These are phyloP conservation scores for Chrysina gloriosa DNA, from an alignment of 2,888 invertebrate species.

Conservation along the genomic window DNA sequence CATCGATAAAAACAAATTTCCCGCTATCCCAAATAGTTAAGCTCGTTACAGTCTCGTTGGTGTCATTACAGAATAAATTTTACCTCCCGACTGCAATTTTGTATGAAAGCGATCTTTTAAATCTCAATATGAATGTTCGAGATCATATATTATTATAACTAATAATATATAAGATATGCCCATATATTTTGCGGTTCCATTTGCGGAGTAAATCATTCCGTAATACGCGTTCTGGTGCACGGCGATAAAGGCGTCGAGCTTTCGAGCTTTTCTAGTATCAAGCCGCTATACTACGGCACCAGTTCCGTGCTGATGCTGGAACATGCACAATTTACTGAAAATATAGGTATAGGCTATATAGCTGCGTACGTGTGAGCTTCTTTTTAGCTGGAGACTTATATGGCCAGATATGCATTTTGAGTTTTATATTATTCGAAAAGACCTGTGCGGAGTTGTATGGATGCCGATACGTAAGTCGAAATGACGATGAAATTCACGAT, in stretches of 20 bases:
- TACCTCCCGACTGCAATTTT: conserved; percentile 14
- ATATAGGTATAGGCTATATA: conserved; percentile 48
- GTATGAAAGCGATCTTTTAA: conserved; percentile 36
- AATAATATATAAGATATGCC: conserved; percentile 59
- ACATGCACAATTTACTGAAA: conserved; percentile 58
- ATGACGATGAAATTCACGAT: conserved; percentile 55
- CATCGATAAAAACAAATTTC: conserved; percentile 14
- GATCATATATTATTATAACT: conserved; percentile 56
- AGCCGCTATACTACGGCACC: conserved; percentile 9
- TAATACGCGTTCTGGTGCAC: conserved; percentile 60
- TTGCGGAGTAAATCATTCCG: conserved; percentile 61
- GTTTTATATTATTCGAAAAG: conserved; percentile 58
- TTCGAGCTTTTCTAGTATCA: conserved; percentile 40
- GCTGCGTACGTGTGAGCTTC: conserved; percentile 17
- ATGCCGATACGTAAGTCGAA: conserved; percentile 56
- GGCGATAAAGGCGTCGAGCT: conserved; percentile 60
- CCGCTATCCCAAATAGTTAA: conserved; percentile 15
- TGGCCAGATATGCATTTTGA: conserved; percentile 60
- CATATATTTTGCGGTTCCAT: conserved; percentile 61
- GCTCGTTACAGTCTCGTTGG: conserved; percentile 11
- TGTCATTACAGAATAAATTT: conserved; percentile 29
- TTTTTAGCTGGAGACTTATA: conserved; percentile 47
- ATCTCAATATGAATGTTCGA: conserved; percentile 48
- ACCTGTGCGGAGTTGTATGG: conserved; percentile 23
- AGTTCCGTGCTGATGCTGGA: conserved; percentile 43